Evolutionary conservation across 2,113 vertebrate species (phyloP), one percentile per base, ranked within the genome.

Genomic region (Leucopsar rothschildi): DNA sequence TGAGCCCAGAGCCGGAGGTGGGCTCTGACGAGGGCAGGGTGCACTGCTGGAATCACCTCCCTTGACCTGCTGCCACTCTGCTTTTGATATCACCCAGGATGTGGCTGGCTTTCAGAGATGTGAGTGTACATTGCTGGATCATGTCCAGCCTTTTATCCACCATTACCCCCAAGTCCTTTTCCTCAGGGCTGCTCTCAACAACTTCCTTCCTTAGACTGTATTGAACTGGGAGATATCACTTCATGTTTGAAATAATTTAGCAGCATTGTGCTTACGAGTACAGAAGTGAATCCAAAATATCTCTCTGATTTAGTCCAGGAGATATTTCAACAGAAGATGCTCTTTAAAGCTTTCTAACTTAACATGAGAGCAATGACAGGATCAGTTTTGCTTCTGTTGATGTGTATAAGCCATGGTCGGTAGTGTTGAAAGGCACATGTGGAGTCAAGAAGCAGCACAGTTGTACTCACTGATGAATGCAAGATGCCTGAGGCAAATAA

Each of bases 321-420:
- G 60, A 53, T 50, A 57, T n/a, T 78, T 72, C 44, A 85, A 35
- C 40, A 69, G 60, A 83, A 55, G 23, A 50, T 66, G 13, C 2
- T 70, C 27, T 77, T 77, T 79, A 94, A 93, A 94, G 42, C 50
- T 88, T 83, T 78, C 68, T 72, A 18, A 92, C 79, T 92, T 77
- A 93, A 92, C n/a, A 59, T 44, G 75, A 90, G 33, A 93, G 27
- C 65, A 86, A 59, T 86, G 92, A 64, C 82, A 91, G 72, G 55
- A 66, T 47, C 70, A 63, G 31, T 72, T 88, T 68, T 65, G 1
- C 68, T 91, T 72, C 88, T 75, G 10, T 21, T 83, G 47, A 60
- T 63, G 16, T 72, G 29, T 57, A 52, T 90, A 64, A 90, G 66
- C 49, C 17, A 15, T 68, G 56, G 82, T 83, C 0, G 0, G 52